Percentiles rank a stretch among this genome's conserved stretches.
Conservation (phyloP, 2,888 invertebrate species). For the Brenthis ino region DNA sequence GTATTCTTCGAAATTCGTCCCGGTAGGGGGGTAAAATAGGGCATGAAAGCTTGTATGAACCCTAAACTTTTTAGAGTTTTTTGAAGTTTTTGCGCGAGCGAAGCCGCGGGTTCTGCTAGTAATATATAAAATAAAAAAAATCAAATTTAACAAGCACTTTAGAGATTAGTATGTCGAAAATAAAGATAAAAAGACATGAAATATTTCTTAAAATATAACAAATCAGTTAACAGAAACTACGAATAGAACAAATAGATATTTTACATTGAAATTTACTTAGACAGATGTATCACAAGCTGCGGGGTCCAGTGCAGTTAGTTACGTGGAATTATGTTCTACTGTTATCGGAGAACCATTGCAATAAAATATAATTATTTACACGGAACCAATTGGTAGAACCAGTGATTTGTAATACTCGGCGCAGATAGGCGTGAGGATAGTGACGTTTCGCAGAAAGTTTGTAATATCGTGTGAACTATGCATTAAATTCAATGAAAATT, state of each 20-base stretch:
- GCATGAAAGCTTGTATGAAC: too few species aligned
- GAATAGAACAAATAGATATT: constrained; percentile 29
- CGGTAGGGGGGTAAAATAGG: too few species aligned
- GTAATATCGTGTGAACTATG: constrained; percentile 3
- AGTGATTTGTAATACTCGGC: constrained; percentile 52
- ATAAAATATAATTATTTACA: constrained; percentile 79
- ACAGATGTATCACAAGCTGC: constrained; percentile 48
- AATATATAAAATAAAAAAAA: too few species aligned
- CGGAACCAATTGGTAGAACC: constrained; percentile 71
- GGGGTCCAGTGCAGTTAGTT: constrained; percentile 66
- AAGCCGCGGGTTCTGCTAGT: too few species aligned
- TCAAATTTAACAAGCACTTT: too few species aligned
- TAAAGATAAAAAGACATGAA: too few species aligned
- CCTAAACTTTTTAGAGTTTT: too few species aligned
- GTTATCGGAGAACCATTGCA: constrained; percentile 62
- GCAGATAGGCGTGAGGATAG: constrained; percentile 14
- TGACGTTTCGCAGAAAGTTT: not conserved
- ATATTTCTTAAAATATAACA: not conserved
- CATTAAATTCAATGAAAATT: not conserved
- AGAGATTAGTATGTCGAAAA: too few species aligned
- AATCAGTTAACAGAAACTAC: constrained; percentile 11
- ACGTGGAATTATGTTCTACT: constrained; percentile 66
- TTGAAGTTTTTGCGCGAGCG: too few species aligned
- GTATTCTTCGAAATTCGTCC: too few species aligned
- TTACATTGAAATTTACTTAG: constrained; percentile 43